A percentile compares a stretch with the other conserved stretches of the same genome.
Evolutionary conservation across 2,797 vertebrate species (phyloP).

Genomic region (Arnoldichthys spilopterus): DNA sequence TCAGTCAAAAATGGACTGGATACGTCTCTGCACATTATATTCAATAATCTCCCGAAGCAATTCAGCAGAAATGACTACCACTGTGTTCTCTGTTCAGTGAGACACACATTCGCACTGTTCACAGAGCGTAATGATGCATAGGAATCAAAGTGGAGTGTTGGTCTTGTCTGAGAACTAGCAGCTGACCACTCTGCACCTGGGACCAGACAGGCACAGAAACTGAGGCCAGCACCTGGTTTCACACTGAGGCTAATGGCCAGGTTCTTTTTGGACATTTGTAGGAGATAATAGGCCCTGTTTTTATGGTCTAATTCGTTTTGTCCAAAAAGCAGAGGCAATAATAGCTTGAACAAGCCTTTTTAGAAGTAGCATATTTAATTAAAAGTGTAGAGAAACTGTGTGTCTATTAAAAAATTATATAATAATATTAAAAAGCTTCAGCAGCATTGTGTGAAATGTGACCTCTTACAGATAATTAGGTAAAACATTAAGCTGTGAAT

Average conservation of each 20-base stretch:
- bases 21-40: constrained; percentile 9
- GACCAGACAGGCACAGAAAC: constrained; percentile 29
- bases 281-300: constrained; percentile 37
- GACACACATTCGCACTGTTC: constrained; percentile 33
- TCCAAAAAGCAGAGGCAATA: constrained; percentile 25
- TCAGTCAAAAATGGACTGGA: constrained; percentile 17
- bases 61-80: constrained; percentile 30
- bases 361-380: neutral
- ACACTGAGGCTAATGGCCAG: constrained; percentile 15
- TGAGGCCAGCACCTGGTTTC: constrained; percentile 45
- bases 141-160: constrained; percentile 28
- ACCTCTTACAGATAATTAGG: neutral
- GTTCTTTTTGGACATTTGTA: constrained; percentile 36
- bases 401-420: neutral
- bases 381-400: neutral
- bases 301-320: constrained; percentile 37
- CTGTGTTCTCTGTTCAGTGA: constrained; percentile 28
- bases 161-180: constrained; percentile 39
- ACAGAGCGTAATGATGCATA: constrained; percentile 27
- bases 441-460: neutral
- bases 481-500: neutral
- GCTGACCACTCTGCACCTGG: constrained; percentile 44
- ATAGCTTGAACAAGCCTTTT: neutral
- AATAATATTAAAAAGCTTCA: neutral
- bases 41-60: constrained; percentile 22